A percentile compares a stretch with the other conserved stretches of the same genome.
Evolutionary conservation across 2,888 invertebrate genomes (phyloP).

Genomic region (Drosophila mimica): DNA sequence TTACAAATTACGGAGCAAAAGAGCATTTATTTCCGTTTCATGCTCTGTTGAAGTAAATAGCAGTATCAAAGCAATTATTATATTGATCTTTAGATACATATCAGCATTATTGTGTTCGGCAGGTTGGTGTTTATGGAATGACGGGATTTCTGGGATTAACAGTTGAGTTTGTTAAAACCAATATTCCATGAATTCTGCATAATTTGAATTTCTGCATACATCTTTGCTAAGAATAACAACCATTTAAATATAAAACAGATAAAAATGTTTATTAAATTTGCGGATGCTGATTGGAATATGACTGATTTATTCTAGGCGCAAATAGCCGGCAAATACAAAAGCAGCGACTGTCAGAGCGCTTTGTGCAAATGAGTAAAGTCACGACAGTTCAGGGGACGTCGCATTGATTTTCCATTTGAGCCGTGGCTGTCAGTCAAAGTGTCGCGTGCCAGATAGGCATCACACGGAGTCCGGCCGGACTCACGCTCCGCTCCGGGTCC

Average conservation of each 20-base stretch:
- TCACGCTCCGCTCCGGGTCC: conserved; percentile 18
- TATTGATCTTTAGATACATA: neutral
- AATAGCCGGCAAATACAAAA: conserved; percentile 1
- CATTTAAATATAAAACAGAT: neutral
- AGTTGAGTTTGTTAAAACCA: neutral
- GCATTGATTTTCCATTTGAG: conserved; percentile 75
- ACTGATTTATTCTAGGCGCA: neutral
- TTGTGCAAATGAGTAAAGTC: conserved; percentile 60
- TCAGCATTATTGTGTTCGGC: neutral
- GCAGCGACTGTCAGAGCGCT: conserved; percentile 24
- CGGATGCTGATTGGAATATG: neutral
- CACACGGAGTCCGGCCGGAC: conserved; percentile 19
- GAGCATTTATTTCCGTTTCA: neutral
- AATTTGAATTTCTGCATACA: neutral
- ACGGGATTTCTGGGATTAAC: neutral
- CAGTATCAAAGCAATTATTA: neutral
- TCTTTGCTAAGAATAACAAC: neutral
- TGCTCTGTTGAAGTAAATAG: neutral
- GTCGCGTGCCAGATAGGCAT: conserved; percentile 56
- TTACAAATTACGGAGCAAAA: neutral
- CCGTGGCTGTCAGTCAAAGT: conserved; percentile 72
- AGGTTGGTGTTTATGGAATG: neutral
- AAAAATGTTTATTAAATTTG: neutral
- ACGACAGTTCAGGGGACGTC: conserved; percentile 23
- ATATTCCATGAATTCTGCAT: neutral